A percentile compares a stretch with the other conserved stretches of the same genome.
Conservation (phyloP, 2,113 vertebrate species). For the Mormyrus lacerda region DNA sequence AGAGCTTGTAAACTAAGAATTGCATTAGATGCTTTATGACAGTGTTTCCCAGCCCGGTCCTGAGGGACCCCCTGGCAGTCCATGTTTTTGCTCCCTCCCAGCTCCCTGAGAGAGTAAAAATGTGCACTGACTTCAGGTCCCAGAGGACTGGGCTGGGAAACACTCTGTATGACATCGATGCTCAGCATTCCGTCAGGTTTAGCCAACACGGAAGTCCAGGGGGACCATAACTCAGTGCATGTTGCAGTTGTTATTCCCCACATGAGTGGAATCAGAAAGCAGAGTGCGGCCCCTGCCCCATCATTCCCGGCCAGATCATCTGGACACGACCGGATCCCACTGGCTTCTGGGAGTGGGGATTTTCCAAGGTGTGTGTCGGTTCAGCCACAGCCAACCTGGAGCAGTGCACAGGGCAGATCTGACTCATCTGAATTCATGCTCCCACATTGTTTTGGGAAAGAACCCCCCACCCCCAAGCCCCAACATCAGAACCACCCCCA, state of each 20-base stretch:
- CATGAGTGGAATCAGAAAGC: neutral
- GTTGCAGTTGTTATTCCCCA: neutral
- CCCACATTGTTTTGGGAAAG: neutral
- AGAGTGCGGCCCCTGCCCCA: neutral
- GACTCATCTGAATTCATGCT: constrained; percentile 9
- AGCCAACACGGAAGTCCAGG: neutral
- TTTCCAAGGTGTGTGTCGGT: constrained; percentile 2
- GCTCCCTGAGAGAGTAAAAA: neutral
- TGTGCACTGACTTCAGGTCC: neutral
- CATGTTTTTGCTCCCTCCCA: neutral
- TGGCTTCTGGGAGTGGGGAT: constrained; percentile 9
- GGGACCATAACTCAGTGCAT: neutral
- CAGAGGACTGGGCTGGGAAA: neutral
- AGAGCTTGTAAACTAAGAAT: neutral
- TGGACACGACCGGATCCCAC: neutral
- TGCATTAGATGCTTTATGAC: neutral
- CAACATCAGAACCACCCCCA: neutral
- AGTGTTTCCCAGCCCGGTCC: neutral
- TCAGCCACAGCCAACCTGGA: neutral
- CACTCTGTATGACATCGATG: neutral
- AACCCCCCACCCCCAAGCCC: neutral
- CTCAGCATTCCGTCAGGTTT: neutral
- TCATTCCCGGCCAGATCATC: neutral
- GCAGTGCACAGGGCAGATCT: neutral
- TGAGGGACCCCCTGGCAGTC: neutral